Conservation (phyloP, 2,888 invertebrate genomes). For the Subacronicta megacephala region DNA sequence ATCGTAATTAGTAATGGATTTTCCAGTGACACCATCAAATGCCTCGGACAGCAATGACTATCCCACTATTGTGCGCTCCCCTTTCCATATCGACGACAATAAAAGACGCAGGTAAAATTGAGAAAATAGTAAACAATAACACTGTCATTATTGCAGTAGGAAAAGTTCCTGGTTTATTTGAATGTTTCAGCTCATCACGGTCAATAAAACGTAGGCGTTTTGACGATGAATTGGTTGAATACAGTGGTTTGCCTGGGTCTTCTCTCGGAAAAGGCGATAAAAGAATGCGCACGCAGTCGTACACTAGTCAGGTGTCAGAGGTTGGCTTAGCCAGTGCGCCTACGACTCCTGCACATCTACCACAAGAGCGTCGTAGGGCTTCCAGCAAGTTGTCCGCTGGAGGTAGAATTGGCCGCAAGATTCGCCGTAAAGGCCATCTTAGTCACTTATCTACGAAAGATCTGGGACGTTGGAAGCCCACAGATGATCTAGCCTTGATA, state of each 20-base stretch:
- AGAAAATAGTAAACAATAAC: background rate
- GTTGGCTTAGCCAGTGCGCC: slow-evolving; percentile 69
- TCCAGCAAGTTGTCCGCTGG: slow-evolving; percentile 81
- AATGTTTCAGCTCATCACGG: slow-evolving; percentile 93
- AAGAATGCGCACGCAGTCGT: slow-evolving; percentile 84
- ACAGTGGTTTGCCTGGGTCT: slow-evolving; percentile 92
- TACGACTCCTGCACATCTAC: slow-evolving; percentile 65
- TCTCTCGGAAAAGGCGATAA: slow-evolving; percentile 85
- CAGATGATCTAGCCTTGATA: slow-evolving; percentile 98
- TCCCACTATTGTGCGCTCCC: slow-evolving; percentile 71
- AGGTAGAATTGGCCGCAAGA: slow-evolving; percentile 81
- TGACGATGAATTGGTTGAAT: slow-evolving; percentile 99
- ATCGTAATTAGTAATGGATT: too few relatives aligned
- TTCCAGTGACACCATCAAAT: slow-evolving; percentile 80
- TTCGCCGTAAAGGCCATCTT: slow-evolving; percentile 91
- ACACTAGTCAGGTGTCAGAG: slow-evolving; percentile 88
- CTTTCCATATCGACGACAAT: slow-evolving; percentile 78
- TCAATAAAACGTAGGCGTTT: slow-evolving; percentile 98
- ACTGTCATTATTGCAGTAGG: background rate
- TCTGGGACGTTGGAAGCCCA: slow-evolving; percentile 98
- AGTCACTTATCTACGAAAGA: slow-evolving; percentile 94
- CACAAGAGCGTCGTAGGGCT: slow-evolving; percentile 73
- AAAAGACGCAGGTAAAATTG: slow-evolving; percentile 84
- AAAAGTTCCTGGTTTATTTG: background rate
- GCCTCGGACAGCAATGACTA: slow-evolving; percentile 84